Base-by-base conservation (phyloP, 2,888 invertebrate species). In the Drosophila falleni region DNA sequence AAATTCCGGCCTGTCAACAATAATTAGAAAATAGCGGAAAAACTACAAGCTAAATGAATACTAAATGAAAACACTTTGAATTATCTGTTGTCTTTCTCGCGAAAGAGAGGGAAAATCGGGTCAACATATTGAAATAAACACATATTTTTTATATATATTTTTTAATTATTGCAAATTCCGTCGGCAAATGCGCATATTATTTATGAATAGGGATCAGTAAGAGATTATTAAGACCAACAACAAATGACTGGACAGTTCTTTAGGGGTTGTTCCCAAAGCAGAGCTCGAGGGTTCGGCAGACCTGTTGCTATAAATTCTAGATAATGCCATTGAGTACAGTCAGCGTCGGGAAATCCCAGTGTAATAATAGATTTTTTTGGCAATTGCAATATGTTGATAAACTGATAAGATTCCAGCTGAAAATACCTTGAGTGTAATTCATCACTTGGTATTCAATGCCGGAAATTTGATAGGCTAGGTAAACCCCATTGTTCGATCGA, bases 71-170 rank as follows among this genome's bases (percentile, higher is more conserved):
- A 15, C 58, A 46, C 47, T 19, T 44, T 35, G 56, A 29, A 31
- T 6, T 56, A 53, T 49, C 35, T 58, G 26, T 56, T 19, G 49
- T 44, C 33, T 50, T 37, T 11, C 33, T 33, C 42, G 5, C n/a
- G 9, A 42, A 42, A 42, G 55, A 33, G 19, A 55, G 19, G n/a
- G 15, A 44, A 74, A 87, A 84, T 69, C 63, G 46, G 72, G 56
- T 81, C 82, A 81, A 66, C 50, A 73, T 54, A 50, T 39, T 44
- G 33, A 63, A 85, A 50, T 10, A 23, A 35, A 33, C 63, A 65
- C 44, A 55, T 26, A 46, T 29, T 59, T 59, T 62, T 50, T 49
- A 50, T 54, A 64, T 54, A 33, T 59, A 37, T 39, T 16, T 49
- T 49, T 66, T 44, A 19, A 4, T 44, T 78, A 50, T 41, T 37